A percentile compares a stretch with the other conserved stretches of the same genome.
Evolutionary conservation across 1,140 invertebrate species (phyloP).

Genomic region (Hyposmocoma kahamanoa): DNA sequence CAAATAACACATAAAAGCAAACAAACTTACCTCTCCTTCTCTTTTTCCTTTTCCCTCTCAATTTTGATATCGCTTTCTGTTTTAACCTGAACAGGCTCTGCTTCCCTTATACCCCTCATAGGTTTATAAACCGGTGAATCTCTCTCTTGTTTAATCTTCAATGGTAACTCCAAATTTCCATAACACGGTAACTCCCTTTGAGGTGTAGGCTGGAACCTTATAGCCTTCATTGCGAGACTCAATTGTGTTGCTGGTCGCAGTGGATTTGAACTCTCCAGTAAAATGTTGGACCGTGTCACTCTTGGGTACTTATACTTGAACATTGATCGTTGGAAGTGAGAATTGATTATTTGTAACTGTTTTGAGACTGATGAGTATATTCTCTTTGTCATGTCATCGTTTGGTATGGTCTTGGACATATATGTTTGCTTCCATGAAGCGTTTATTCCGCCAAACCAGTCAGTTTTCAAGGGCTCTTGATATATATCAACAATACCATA

Average conservation of each 20-base stretch:
- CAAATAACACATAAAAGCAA: background rate
- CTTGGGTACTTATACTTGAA: constrained; percentile 64
- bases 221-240: constrained; percentile 48
- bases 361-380: constrained; percentile 63
- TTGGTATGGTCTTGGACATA: constrained; percentile 36
- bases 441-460: constrained; percentile 48
- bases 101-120: too few relatives aligned
- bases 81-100: constrained; percentile 25
- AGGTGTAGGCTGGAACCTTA: constrained; percentile 56
- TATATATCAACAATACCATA: constrained; percentile 12
- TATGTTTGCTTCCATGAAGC: constrained; percentile 50
- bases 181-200: constrained; percentile 66
- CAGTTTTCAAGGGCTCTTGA: constrained; percentile 20
- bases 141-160: constrained; percentile 62
- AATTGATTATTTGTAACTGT: constrained; percentile 61
- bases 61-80: constrained; percentile 40
- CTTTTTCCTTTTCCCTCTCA: constrained; percentile 45
- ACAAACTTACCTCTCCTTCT: constrained; percentile 23
- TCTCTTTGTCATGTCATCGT: constrained; percentile 46
- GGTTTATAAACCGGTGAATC: background rate
- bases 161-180: constrained; percentile 63
- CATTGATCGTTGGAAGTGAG: constrained; percentile 55
- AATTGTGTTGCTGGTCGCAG: constrained; percentile 43
- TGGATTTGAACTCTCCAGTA: constrained; percentile 41
- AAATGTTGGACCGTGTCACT: constrained; percentile 59